Conservation (phyloP, 2,888 invertebrate species). For the Cephus nigrinus region DNA sequence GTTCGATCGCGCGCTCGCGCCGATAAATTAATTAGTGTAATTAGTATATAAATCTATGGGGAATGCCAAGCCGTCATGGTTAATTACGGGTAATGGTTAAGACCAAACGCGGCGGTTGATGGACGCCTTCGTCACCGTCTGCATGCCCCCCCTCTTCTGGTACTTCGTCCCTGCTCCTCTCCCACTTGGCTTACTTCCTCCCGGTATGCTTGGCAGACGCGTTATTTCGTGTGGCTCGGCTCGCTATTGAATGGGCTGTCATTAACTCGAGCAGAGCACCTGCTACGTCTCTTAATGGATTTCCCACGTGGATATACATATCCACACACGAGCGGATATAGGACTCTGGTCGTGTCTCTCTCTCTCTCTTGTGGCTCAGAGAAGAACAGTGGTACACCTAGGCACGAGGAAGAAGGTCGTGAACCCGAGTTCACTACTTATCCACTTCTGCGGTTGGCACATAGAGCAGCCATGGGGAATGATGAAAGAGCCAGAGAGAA, state of each 20-base stretch:
- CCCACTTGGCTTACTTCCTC: neutral
- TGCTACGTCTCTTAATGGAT: conserved; percentile 11
- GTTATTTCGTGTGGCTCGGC: neutral
- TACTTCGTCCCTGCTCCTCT: neutral
- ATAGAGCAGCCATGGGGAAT: neutral
- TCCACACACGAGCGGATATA: neutral
- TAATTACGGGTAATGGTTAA: conserved; percentile 41
- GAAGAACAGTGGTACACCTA: neutral
- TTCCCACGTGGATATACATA: conserved; percentile 11
- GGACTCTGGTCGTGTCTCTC: neutral
- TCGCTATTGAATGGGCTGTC: conserved; percentile 6
- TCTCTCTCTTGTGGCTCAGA: neutral
- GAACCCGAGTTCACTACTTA: neutral
- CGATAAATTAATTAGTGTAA: conserved; percentile 50
- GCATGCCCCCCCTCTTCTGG: neutral
- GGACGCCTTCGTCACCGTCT: conserved; percentile 19
- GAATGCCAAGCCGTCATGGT: conserved; percentile 41
- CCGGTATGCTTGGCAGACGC: neutral
- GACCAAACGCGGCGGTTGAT: conserved; percentile 30
- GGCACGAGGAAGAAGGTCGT: neutral
- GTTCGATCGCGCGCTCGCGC: conserved; percentile 26
- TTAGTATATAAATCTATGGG: conserved; percentile 47
- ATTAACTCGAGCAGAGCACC: conserved; percentile 14
- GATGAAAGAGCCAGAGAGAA: neutral
- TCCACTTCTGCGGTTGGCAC: neutral